phyloP scores from a whole-genome alignment of 2,888 invertebrate species.

The Cataglyphis rosenhaueri region DNA sequence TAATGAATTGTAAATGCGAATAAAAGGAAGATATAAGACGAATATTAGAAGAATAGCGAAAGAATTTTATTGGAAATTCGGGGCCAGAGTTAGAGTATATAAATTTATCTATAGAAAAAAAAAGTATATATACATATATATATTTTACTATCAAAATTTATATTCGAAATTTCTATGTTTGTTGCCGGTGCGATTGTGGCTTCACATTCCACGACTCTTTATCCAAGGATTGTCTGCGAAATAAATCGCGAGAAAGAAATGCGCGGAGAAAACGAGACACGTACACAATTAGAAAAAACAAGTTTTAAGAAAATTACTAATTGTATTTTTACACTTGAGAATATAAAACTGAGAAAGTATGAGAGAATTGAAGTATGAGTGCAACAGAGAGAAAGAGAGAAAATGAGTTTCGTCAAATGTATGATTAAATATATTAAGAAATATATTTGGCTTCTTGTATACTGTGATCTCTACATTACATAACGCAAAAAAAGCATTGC shows the following conservation, averaged over 20 bases:
- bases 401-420: conserved; percentile 19
- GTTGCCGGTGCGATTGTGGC: conserved; percentile 83
- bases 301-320: conserved; percentile 69
- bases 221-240: conserved; percentile 44
- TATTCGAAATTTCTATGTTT: conserved; percentile 84
- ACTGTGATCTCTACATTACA: conserved; percentile 85
- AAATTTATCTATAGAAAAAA: conserved; percentile 68
- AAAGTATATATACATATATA: conserved; percentile 78
- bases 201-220: conserved; percentile 83
- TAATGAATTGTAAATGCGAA: conserved; percentile 37
- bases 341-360: conserved; percentile 51
- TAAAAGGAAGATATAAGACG: conserved; percentile 11
- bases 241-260: conserved; percentile 31
- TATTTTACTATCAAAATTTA: conserved; percentile 85
- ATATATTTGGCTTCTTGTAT: conserved; percentile 85
- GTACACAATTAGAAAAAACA: conserved; percentile 62
- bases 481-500: conserved; percentile 17
- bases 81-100: conserved; percentile 83
- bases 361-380: conserved; percentile 49
- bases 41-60: conserved; percentile 48
- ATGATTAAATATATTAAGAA: conserved; percentile 73
- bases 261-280: conserved; percentile 34
- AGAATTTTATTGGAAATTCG: conserved; percentile 82
- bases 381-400: conserved; percentile 45
- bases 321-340: conserved; percentile 79